These are phyloP conservation scores for Timema podura DNA, from an alignment of 2,888 invertebrate species.

Conservation along the genomic window DNA sequence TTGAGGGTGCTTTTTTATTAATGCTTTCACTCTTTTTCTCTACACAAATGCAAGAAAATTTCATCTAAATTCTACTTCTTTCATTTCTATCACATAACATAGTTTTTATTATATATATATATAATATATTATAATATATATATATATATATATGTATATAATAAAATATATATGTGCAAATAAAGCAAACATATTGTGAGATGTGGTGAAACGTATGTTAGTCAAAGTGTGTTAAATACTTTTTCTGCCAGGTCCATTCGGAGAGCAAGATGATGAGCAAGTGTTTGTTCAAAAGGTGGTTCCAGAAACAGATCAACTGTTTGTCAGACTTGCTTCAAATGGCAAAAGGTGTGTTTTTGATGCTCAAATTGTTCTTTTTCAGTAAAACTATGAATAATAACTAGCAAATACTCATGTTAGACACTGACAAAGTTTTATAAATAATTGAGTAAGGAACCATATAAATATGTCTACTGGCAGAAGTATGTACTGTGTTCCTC, in stretches of 20 bases:
- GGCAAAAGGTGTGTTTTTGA: constrained; percentile 67
- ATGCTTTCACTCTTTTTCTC: no score
- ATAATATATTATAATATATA: no score
- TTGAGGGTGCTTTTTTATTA: no score
- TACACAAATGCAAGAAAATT: no score
- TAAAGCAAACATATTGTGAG: no score
- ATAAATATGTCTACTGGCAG: neutral
- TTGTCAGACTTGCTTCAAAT: constrained; percentile 90
- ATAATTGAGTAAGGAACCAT: neutral
- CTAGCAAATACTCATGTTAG: neutral
- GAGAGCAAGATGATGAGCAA: constrained; percentile 97
- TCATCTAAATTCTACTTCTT: no score
- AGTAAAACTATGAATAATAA: neutral
- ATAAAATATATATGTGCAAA: no score
- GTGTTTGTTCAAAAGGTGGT: constrained; percentile 97
- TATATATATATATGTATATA: no score
- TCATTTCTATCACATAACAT: no score
- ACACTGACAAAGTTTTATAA: neutral
- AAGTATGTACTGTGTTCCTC: neutral
- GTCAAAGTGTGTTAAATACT: no score
- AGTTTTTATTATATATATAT: no score
- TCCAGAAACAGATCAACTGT: constrained; percentile 92
- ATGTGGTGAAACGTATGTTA: no score
- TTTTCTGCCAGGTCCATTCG: constrained; percentile 72
- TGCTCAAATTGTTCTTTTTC: neutral